A percentile compares a stretch with the other conserved stretches of the same genome.
These are phyloP conservation scores for Cheilosia grossa DNA, from an alignment of 2,888 invertebrate species.

Conservation along the genomic window DNA sequence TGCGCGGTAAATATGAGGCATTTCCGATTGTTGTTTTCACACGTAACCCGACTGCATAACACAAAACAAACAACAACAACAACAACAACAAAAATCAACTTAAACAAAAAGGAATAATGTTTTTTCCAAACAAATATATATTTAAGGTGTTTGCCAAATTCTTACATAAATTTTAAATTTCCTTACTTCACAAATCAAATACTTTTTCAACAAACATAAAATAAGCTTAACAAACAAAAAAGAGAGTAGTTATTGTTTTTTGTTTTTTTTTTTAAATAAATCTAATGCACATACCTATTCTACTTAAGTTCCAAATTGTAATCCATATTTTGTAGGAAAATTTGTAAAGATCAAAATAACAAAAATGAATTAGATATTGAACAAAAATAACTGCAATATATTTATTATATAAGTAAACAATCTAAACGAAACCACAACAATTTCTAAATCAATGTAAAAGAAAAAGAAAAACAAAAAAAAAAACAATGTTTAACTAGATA, in stretches of 20 bases:
- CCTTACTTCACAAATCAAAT: constrained; percentile 28
- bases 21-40: constrained; percentile 22
- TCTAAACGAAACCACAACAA: constrained; percentile 22
- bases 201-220: constrained; percentile 37
- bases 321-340: constrained; percentile 41
- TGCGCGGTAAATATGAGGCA: constrained; percentile 36
- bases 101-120: not conserved
- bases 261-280: constrained; percentile 41
- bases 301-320: constrained; percentile 40
- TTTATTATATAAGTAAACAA: constrained; percentile 23
- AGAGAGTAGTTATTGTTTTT: too few relatives aligned
- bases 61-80: not conserved
- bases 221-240: constrained; percentile 7
- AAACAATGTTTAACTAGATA: constrained; percentile 41
- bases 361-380: constrained; percentile 35
- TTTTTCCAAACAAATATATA: constrained; percentile 11
- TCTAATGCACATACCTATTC: constrained; percentile 48
- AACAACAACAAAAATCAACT: not conserved
- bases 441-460: constrained; percentile 1
- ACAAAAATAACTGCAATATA: constrained; percentile 32
- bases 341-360: constrained; percentile 33
- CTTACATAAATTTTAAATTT: constrained; percentile 40
- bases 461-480: not conserved
- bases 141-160: constrained; percentile 54
- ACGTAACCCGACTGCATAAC: constrained; percentile 24